Evolutionary conservation across 2,113 vertebrate genomes (phyloP).

Genomic region (Procavia capensis): DNA sequence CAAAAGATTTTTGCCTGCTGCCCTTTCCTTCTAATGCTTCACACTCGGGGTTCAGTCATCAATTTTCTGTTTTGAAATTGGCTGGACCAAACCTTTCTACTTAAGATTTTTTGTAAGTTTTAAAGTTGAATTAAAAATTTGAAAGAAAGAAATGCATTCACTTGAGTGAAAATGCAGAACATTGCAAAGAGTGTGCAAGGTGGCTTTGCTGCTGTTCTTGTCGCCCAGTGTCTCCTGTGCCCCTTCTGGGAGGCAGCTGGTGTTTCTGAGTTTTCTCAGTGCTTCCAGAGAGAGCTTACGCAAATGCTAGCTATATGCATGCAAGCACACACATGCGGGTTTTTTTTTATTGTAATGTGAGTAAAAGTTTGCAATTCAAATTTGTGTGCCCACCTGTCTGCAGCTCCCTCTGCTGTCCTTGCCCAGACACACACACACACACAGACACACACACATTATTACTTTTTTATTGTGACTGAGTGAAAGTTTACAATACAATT

Average conservation of each 20-base stretch:
- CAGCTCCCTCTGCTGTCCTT: no score
- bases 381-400: no score
- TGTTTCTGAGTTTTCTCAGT: background rate
- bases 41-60: background rate
- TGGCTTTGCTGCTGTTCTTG: background rate
- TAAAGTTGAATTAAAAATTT: slow-evolving; percentile 9
- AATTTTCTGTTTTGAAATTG: background rate
- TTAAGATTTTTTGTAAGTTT: background rate
- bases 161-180: background rate
- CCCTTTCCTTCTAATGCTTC: background rate
- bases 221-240: background rate
- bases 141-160: background rate
- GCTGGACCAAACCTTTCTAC: background rate
- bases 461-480: no score
- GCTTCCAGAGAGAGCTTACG: background rate
- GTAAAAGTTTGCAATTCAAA: no score
- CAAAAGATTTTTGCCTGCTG: background rate
- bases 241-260: background rate
- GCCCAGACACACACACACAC: no score
- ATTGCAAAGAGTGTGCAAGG: background rate
- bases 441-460: no score
- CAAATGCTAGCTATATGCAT: no score
- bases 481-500: no score
- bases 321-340: background rate
- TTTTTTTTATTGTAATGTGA: no score